phyloP scores from a whole-genome alignment of 2,797 vertebrate genomes.

The Pyrocephalus nanus region DNA sequence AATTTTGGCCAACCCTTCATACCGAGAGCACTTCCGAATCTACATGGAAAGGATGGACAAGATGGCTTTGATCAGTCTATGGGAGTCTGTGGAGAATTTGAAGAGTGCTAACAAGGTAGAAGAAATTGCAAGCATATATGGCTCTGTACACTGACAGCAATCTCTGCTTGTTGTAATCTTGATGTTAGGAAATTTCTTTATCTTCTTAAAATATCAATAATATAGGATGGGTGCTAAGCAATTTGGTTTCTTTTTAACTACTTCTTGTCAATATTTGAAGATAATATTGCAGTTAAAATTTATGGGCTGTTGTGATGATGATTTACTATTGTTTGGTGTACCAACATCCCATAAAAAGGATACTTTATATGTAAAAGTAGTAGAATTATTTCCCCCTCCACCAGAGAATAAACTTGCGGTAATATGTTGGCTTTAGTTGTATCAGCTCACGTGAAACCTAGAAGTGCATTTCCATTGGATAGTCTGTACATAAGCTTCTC shows the following conservation, averaged over 20 bases:
- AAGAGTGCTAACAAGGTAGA: constrained; percentile 94
- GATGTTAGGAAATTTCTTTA: neutral
- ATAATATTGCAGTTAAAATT: neutral
- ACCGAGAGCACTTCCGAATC: constrained; percentile 88
- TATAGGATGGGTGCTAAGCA: neutral
- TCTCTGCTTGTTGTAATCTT: neutral
- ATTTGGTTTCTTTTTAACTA: neutral
- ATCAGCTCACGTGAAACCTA: neutral
- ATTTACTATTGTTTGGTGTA: neutral
- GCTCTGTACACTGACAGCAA: neutral
- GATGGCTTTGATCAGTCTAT: constrained; percentile 88
- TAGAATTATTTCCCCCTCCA: neutral
- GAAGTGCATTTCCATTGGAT: neutral
- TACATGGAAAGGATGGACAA: constrained; percentile 97
- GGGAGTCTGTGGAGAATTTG: constrained; percentile 93
- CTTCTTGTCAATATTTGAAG: neutral
- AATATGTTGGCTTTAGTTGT: neutral
- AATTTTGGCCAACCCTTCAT: constrained; percentile 86
- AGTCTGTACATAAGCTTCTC: neutral
- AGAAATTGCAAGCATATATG: neutral
- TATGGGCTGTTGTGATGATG: neutral
- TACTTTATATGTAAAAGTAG: neutral
- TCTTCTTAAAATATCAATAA: neutral
- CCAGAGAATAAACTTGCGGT: neutral
- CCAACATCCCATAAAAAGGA: neutral